Evolutionary conservation across 2,888 invertebrate species (phyloP).

Genomic region (Trissolcus japonicus): DNA sequence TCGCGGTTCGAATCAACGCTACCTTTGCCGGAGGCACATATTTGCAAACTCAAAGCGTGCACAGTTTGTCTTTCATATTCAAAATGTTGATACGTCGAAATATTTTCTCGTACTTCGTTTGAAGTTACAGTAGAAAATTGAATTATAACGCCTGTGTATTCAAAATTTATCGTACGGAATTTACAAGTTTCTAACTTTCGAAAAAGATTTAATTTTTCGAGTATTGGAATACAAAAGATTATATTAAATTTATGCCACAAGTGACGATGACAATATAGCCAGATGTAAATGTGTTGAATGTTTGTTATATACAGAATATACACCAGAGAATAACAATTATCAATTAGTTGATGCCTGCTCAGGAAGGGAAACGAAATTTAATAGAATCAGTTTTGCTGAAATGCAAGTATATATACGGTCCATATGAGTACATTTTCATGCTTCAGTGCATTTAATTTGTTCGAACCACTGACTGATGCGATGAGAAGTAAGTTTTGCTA

Average conservation of each 20-base stretch:
- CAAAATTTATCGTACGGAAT: too few species aligned
- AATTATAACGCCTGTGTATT: too few species aligned
- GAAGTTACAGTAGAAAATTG: constrained; percentile 4
- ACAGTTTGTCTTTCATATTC: constrained; percentile 27
- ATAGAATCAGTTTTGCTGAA: constrained; percentile 44
- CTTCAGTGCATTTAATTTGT: constrained; percentile 49
- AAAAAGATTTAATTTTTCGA: too few species aligned
- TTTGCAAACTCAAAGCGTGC: constrained; percentile 31
- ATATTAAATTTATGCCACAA: too few species aligned
- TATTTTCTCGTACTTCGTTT: neutral
- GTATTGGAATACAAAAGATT: too few species aligned
- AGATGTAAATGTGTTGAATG: too few species aligned
- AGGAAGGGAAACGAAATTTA: constrained; percentile 35
- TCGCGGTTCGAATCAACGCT: constrained; percentile 30
- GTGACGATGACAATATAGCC: too few species aligned
- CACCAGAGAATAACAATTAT: constrained; percentile 20
- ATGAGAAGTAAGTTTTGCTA: constrained; percentile 3
- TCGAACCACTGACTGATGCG: constrained; percentile 32
- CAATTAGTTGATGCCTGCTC: constrained; percentile 35
- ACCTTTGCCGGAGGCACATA: constrained; percentile 15
- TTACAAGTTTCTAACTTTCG: too few species aligned
- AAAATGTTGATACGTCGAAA: constrained; percentile 10
- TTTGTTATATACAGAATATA: too few species aligned
- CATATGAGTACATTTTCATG: constrained; percentile 38
- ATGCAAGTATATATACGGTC: constrained; percentile 19